phyloP scores from a whole-genome alignment of 2,888 invertebrate genomes.

The Xestia c-nigrum region DNA sequence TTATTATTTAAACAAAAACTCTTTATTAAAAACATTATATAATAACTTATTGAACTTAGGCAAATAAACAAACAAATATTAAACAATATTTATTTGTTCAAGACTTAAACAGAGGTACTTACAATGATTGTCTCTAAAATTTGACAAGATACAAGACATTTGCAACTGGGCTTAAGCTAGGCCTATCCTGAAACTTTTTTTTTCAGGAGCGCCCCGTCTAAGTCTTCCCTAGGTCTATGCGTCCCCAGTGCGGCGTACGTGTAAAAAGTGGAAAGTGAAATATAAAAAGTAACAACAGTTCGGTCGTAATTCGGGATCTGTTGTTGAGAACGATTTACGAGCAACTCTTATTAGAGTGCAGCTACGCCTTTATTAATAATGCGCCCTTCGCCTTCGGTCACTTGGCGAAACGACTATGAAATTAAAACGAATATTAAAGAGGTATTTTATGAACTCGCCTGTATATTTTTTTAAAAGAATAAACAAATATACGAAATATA shows the following conservation, averaged over 20 bases:
- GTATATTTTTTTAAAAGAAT: neutral
- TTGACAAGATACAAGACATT: too few species aligned
- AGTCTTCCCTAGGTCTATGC: constrained; percentile 65
- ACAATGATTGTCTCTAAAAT: too few species aligned
- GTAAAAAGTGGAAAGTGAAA: constrained; percentile 87
- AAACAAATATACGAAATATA: neutral
- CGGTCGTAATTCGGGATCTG: constrained; percentile 80
- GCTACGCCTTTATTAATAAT: constrained; percentile 70
- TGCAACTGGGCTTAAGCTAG: too few species aligned
- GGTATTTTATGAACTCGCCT: neutral
- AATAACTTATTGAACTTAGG: neutral
- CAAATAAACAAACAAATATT: too few species aligned
- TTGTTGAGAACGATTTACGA: constrained; percentile 86
- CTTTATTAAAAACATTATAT: neutral
- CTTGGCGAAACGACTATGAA: constrained; percentile 19
- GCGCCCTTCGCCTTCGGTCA: constrained; percentile 66
- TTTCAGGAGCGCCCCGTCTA: constrained; percentile 23
- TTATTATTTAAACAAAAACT: neutral
- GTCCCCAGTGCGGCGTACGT: constrained; percentile 72
- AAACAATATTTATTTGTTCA: too few species aligned
- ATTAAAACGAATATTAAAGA: constrained; percentile 18
- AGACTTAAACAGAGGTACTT: too few species aligned
- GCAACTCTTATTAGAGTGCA: constrained; percentile 76
- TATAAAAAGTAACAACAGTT: constrained; percentile 86
- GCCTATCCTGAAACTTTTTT: neutral